Evolutionary conservation across 2,888 invertebrate genomes (phyloP), one percentile per base, ranked within the genome.

Genomic region (Harpalus rubripes): DNA sequence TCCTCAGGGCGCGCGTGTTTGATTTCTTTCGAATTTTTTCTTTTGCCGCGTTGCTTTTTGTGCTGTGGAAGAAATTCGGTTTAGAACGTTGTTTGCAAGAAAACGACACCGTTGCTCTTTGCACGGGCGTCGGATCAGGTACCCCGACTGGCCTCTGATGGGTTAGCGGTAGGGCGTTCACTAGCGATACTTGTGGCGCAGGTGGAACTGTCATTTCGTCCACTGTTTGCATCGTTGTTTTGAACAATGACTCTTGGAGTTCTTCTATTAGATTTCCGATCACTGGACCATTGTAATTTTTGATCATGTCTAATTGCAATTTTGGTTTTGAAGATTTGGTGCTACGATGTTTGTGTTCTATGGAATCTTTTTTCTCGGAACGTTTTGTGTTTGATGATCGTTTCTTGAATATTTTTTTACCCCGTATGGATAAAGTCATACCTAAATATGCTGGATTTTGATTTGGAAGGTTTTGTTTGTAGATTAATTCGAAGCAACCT

Each of bases 371-470:
- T 76, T 88, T 88, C 81, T 88, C 87, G 16, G 61, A 65, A 41
- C 81, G 81, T 59, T 84, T 63, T 41, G 89, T 88, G n/a, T 86
- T 85, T 56, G 87, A 87, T 0, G 83, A 65, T 83, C 87, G 91
- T 87, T 87, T 92, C 88, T 92, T 93, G 72, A 93, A 91, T 63
- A 95, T 91, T 86, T 93, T 93, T 87, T 94, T 94, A 1, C 96
- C 96, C 86, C 95, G 93, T 7, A 96, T 92, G 8, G 95, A 94
- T 52, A 96, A 90, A 16, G 94, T 95, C 87, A 95, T 92, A 0
- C 96, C 96, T 86, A 96, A 93, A 89, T 96, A 97, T 0, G 96
- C 96, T 10, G 96, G 96, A 0, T 95, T 95, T 88, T 95, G 95
- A 0, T 12, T 12, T 0, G 96, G 96, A 86, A 96, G 93, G 79